Evolutionary conservation across 2,797 vertebrate genomes (phyloP).

Genomic region (Malurus splendens): DNA sequence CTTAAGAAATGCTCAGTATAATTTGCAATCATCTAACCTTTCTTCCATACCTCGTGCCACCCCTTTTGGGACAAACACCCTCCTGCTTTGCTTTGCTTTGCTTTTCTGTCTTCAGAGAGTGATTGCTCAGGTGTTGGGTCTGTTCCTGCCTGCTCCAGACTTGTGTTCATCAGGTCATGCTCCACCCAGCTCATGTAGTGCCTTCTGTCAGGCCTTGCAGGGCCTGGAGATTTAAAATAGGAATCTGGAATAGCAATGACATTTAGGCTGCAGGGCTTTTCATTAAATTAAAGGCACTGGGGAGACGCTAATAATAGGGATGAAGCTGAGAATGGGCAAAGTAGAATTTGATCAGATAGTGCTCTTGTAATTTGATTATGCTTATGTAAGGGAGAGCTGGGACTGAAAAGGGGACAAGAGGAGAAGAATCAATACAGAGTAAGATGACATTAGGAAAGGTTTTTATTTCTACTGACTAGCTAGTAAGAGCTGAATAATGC

Average conservation of each 20-base stretch:
- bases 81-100: neutral
- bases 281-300: constrained; percentile 45
- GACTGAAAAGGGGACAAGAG: constrained; percentile 1
- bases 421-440: constrained; percentile 12
- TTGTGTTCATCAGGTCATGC: neutral
- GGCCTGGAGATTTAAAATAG: constrained; percentile 13
- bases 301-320: constrained; percentile 32
- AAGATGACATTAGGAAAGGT: constrained; percentile 6
- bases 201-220: neutral
- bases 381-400: constrained; percentile 34
- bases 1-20: neutral
- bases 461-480: constrained; percentile 3
- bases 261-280: constrained; percentile 45
- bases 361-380: constrained; percentile 43
- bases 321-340: neutral
- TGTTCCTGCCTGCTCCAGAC: neutral
- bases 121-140: neutral
- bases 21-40: neutral
- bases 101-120: neutral
- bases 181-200: neutral
- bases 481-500: neutral
- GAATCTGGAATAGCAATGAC: constrained; percentile 31
- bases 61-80: neutral
- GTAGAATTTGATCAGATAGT: constrained; percentile 47
- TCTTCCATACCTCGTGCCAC: neutral